Percentiles rank a stretch among this genome's conserved stretches.
These are phyloP conservation scores for Drosophila tripunctata DNA, from an alignment of 2,888 invertebrate species.

Conservation along the genomic window DNA sequence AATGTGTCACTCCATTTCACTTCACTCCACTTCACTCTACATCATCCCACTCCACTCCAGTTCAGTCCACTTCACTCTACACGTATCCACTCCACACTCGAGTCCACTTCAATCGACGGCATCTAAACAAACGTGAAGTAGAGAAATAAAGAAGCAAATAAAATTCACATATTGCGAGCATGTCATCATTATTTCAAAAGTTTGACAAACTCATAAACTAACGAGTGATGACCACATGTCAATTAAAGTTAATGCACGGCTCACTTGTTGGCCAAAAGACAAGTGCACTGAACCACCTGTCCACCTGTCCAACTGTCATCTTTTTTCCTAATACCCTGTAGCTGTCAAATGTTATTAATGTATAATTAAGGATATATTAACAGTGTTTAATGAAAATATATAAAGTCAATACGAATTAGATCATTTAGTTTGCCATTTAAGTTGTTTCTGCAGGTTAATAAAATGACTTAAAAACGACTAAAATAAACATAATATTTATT, in stretches of 20 bases:
- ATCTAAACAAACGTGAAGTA: conserved; percentile 12
- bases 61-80: not conserved
- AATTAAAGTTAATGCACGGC: conserved; percentile 70
- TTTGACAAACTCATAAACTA: conserved; percentile 52
- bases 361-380: not conserved
- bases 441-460: no score
- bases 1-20: not conserved
- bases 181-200: conserved; percentile 58
- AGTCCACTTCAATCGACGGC: conserved; percentile 6
- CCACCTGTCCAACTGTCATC: conserved; percentile 4
- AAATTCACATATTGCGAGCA: conserved; percentile 42
- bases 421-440: no score
- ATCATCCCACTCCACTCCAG: not conserved
- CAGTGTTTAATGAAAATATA: not conserved
- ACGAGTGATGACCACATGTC: conserved; percentile 60
- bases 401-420: not conserved
- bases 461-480: no score
- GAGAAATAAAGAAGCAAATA: conserved; percentile 1
- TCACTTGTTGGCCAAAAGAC: conserved; percentile 45
- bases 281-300: conserved; percentile 49
- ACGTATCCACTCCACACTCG: conserved; percentile 5
- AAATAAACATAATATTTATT: no score
- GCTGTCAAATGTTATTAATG: not conserved
- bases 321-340: conserved; percentile 3
- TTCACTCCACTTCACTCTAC: not conserved